These are phyloP conservation scores for Hyperoodon ampullatus DNA, from an alignment of 2,113 vertebrate genomes.

Conservation along the genomic window DNA sequence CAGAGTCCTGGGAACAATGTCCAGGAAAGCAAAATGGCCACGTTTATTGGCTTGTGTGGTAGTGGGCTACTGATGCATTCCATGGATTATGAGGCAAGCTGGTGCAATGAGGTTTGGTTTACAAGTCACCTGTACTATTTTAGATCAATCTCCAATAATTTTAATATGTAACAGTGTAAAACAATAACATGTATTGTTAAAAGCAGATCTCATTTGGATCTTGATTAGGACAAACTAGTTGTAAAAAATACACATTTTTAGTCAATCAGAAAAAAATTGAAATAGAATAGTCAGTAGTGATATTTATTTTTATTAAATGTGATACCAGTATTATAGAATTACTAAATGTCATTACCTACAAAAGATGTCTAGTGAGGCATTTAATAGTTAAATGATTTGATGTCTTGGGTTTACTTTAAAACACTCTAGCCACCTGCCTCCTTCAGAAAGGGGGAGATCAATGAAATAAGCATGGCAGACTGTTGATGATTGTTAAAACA, in stretches of 20 bases:
- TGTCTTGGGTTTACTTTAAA: neutral
- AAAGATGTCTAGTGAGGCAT: neutral
- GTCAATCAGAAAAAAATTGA: neutral
- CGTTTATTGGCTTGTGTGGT: neutral
- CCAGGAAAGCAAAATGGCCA: neutral
- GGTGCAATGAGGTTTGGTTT: neutral
- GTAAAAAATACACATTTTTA: neutral
- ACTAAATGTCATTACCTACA: neutral
- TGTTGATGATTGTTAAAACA: neutral
- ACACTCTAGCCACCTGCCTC: accelerated
- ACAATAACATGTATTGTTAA: neutral
- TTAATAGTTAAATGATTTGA: conserved; percentile 6
- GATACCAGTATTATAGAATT: neutral
- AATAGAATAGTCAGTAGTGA: neutral
- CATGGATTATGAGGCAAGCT: neutral
- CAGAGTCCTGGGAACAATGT: neutral
- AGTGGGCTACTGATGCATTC: neutral
- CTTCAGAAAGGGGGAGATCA: neutral
- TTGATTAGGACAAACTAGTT: neutral
- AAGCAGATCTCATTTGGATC: neutral
- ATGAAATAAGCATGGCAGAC: neutral
- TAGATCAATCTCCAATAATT: neutral
- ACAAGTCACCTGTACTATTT: neutral
- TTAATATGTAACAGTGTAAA: neutral
- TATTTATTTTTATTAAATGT: neutral